phyloP scores from a whole-genome alignment of 2,888 invertebrate species.

The Gibbula magus region DNA sequence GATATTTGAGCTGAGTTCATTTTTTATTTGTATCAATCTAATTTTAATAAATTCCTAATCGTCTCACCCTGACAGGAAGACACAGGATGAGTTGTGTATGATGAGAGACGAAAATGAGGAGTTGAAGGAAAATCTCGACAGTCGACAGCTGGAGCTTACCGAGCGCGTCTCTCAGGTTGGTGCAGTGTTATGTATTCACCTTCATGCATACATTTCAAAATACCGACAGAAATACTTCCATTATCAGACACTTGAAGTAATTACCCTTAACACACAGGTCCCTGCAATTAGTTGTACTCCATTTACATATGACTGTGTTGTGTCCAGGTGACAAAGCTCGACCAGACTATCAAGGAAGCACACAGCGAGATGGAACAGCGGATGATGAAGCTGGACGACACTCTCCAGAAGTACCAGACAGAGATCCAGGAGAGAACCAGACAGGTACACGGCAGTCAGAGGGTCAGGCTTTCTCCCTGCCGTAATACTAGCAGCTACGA shows the following conservation, averaged over 20 bases:
- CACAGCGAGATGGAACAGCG: slow-evolving; percentile 63
- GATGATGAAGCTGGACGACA: slow-evolving; percentile 60
- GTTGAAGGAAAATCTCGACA: slow-evolving; percentile 54
- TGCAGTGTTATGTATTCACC: too few species aligned
- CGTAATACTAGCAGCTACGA: too few species aligned
- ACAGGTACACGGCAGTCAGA: slow-evolving; percentile 52
- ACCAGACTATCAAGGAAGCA: slow-evolving; percentile 62
- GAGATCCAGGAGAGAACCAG: slow-evolving; percentile 63
- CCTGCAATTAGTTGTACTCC: too few species aligned
- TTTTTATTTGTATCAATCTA: too few species aligned
- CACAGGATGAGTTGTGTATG: slow-evolving; percentile 59
- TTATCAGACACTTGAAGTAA: too few species aligned
- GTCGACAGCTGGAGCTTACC: slow-evolving; percentile 62
- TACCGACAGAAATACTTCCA: too few species aligned
- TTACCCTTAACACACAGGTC: too few species aligned
- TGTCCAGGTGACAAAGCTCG: slow-evolving; percentile 62
- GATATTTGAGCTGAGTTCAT: too few species aligned
- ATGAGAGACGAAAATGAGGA: slow-evolving; percentile 51
- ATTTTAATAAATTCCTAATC: too few species aligned
- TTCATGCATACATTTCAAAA: too few species aligned
- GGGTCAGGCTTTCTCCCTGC: too few species aligned
- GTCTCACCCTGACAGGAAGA: slow-evolving; percentile 45
- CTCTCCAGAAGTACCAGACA: slow-evolving; percentile 59
- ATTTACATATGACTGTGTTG: not conserved
- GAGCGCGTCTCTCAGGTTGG: slow-evolving; percentile 62